Base-by-base conservation (phyloP, 1,140 invertebrate species). In the Drosophila navojoa region DNA sequence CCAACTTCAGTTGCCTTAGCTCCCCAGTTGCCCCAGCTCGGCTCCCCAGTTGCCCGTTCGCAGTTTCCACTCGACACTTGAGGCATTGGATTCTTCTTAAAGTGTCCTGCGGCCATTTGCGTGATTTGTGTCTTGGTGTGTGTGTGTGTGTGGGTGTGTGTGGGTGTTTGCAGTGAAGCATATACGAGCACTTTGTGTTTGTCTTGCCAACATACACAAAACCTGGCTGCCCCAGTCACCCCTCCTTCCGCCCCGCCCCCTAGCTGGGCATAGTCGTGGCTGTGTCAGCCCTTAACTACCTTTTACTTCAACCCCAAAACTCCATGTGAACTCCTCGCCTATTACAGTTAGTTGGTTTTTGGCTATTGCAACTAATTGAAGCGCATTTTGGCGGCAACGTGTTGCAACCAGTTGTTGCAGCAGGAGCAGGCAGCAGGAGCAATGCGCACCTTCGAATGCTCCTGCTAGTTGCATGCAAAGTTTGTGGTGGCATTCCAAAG, bases 71-170 rank as follows among this genome's bases (percentile, higher is more conserved):
- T 61, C 68, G 58, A 49, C 15, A 71, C 90, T 71, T 38, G 19
- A 55, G 71, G 90, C 81, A 38, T 71, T 77, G 79, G 77, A 90
- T 91, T 91, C 89, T 90, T 91, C 90, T 90, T 85, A 84, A 91
- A 86, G 77, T 80, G 69, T 55, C 90, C 74, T 58, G 22, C 54
- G 82, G 90, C 58, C 72, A 77, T 77, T 91, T 82, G 79, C 73
- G 75, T 86, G 90, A 90, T 91, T 91, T 91, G 60, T 57, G n/a
- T 22, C n/a, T n/a, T n/a, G n/a, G 60, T 53, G 49, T 63, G 27
- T 49, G 40, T 72, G 67, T 49, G 45, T 42, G 57, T 76, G 32
- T 66, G 53, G 29, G 63, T 62, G 16, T 74, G 50, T 52, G 64
- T 71, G 73, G 74, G 64, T 82, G 77, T 80, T 80, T 72, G 70